Base-by-base conservation (phyloP, 1,140 invertebrate species). In the Pseudomyrmex cubaensis region DNA sequence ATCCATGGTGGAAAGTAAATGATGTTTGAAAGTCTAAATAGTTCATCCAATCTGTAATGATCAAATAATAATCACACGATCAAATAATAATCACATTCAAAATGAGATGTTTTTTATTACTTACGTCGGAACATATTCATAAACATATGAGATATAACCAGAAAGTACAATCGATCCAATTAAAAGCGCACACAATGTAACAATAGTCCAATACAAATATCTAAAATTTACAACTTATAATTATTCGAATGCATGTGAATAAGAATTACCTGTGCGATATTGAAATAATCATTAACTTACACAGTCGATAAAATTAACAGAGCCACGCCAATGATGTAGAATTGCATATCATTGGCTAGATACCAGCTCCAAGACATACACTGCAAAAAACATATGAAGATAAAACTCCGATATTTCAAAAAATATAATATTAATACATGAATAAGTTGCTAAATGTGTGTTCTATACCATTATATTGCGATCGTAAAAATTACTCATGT, bases 291-390 rank as follows among this genome's bases (percentile, higher is more conserved):
- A 4, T 8, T 1, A 63, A 92, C 93, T 95, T 92, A 96, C 95
- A 93, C 93, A 35, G 93, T 93, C 35, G 95, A 96, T 5, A 96
- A 76, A 15, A 96, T 93, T 13, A 96, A 86, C 0, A 96, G 66
- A 13, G 95, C 85, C 0, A 92, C 91, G 52, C 92, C 93, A 72
- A 97, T 91, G 7, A 96, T 89, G 89, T 96, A 98, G 89, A 97
- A 97, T 93, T 98, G 97, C 95, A 97, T 97, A 91, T 98, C 97
- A 76, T 96, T 96, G 15, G 97, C 96, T 61, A 98, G 89, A 87
- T 97, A 98, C 97, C 97, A 98, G 25, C 96, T 96, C 96, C 97
- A 97, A 5, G 95, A 95, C 93, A 97, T 95, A 87, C 97, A 98
- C 96, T 96, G 85, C 35, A 83, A 87, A 20, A 80, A 76, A 73